These are phyloP conservation scores for Zaprionus taronus DNA, from an alignment of 1,140 invertebrate species.

Conservation along the genomic window DNA sequence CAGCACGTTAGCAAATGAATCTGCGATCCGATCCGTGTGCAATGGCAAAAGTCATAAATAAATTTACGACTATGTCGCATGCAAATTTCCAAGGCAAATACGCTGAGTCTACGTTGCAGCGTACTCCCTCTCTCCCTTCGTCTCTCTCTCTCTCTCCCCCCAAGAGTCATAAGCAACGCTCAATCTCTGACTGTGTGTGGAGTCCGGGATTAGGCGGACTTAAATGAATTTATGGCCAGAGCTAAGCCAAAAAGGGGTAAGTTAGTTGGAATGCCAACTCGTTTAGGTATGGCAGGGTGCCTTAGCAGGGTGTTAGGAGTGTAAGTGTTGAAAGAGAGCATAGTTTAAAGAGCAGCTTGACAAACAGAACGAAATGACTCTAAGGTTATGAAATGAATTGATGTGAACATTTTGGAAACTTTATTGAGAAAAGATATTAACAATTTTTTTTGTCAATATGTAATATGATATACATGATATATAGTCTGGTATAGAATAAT, in stretches of 20 bases:
- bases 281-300: not conserved
- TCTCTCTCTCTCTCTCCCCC: conserved; percentile 3
- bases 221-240: conserved; percentile 73
- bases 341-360: not conserved
- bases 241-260: conserved; percentile 54
- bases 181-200: conserved; percentile 47
- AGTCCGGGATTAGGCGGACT: conserved; percentile 58
- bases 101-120: not conserved
- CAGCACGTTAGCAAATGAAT: conserved; percentile 3
- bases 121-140: conserved; percentile 2
- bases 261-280: not conserved
- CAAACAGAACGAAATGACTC: not conserved
- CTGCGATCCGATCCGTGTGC: conserved; percentile 12
- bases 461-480: too few species aligned
- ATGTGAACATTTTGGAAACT: not conserved
- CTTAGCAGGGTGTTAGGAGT: conserved; percentile 12
- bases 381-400: not conserved
- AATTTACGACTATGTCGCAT: conserved; percentile 70
- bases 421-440: not conserved
- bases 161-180: conserved; percentile 21
- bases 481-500: too few species aligned
- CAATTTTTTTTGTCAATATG: too few species aligned
- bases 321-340: conserved; percentile 10
- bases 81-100: conserved; percentile 58
- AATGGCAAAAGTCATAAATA: conserved; percentile 67